Percentiles rank a stretch among this genome's conserved stretches.
phyloP scores from a whole-genome alignment of 2,888 invertebrate species.

The Oligia strigilis region DNA sequence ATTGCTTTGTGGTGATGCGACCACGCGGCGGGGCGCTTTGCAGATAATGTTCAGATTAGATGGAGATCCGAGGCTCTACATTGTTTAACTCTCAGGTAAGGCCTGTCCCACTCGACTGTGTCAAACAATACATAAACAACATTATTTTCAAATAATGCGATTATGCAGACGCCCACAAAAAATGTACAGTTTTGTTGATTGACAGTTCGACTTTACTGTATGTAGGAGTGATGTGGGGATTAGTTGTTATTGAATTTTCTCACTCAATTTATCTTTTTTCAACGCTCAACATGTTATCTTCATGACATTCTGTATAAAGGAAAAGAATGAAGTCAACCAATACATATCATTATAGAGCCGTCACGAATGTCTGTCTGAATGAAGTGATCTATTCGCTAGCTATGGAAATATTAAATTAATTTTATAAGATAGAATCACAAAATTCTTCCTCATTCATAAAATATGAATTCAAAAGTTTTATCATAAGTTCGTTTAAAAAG shows the following conservation, averaged over 20 bases:
- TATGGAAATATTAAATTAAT: conserved; percentile 26
- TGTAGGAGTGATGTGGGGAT: conserved; percentile 67
- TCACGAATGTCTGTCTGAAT: conserved; percentile 21
- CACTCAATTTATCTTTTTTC: conserved; percentile 38
- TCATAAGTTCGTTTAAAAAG: neutral
- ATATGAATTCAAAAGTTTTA: conserved; percentile 15
- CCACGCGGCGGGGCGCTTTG: conserved; percentile 83
- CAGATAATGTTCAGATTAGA: conserved; percentile 89
- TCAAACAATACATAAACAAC: conserved; percentile 88
- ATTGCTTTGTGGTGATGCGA: conserved; percentile 88
- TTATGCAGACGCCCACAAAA: conserved; percentile 78
- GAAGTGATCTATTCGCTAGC: conserved; percentile 14
- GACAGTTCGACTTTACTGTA: conserved; percentile 71
- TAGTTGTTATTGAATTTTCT: conserved; percentile 45
- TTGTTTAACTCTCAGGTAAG: conserved; percentile 87
- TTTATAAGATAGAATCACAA: conserved; percentile 1
- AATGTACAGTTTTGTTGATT: conserved; percentile 76
- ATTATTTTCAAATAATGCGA: conserved; percentile 86
- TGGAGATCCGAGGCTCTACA: conserved; percentile 86
- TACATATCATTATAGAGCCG: conserved; percentile 4
- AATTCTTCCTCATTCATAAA: conserved; percentile 37
- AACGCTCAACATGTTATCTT: conserved; percentile 11
- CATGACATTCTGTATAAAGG: neutral
- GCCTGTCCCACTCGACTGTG: conserved; percentile 75
- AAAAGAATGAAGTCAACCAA: conserved; percentile 12